Conservation (phyloP, 2,797 vertebrate genomes). For the Adelosebastes latens region DNA sequence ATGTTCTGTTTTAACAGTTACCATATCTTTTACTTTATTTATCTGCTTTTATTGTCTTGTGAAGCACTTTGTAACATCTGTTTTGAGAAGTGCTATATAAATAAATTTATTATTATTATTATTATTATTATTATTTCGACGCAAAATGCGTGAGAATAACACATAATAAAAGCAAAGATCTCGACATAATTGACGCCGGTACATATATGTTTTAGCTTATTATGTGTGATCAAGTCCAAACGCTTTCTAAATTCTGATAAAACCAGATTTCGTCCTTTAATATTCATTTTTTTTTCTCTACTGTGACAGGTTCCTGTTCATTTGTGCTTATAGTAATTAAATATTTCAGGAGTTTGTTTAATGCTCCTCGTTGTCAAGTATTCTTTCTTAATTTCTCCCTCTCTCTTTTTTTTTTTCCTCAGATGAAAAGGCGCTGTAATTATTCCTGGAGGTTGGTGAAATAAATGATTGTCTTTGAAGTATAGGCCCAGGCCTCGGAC, state of each 20-base stretch:
- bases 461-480: slow-evolving; percentile 79
- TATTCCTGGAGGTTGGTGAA: slow-evolving; percentile 74
- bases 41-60: too few species aligned
- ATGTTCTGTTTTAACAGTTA: too few species aligned
- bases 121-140: too few species aligned
- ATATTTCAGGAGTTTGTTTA: slow-evolving; percentile 54
- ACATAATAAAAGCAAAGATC: not conserved
- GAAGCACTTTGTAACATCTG: too few species aligned
- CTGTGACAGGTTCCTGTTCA: slow-evolving; percentile 24
- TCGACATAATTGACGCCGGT: not conserved
- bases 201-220: too few species aligned
- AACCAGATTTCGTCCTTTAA: not conserved
- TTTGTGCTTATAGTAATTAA: slow-evolving; percentile 28
- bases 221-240: not conserved
- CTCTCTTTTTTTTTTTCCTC: slow-evolving; percentile 34
- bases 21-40: too few species aligned
- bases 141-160: not conserved
- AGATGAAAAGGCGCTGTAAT: slow-evolving; percentile 73
- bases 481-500: slow-evolving; percentile 69
- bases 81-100: too few species aligned
- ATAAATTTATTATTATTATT: too few species aligned
- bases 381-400: slow-evolving; percentile 41
- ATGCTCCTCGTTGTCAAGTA: slow-evolving; percentile 47
- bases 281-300: not conserved
- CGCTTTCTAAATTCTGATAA: not conserved